Evolutionary conservation across 2,888 invertebrate genomes (phyloP).

Genomic region (Eudemis profundana): DNA sequence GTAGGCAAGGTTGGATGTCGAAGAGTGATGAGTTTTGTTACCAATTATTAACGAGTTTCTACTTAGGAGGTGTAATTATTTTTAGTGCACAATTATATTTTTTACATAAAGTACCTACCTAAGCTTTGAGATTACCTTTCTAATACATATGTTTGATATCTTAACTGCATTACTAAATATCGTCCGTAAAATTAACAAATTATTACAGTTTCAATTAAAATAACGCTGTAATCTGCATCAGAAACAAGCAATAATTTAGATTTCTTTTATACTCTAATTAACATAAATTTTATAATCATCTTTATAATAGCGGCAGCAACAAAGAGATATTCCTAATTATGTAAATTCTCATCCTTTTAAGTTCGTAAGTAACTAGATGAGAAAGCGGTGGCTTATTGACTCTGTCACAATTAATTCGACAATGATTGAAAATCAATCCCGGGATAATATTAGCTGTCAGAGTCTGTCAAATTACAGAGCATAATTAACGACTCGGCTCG

Average conservation of each 20-base stretch:
- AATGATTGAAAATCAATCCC: slow-evolving; percentile 84
- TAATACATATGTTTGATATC: too few species aligned
- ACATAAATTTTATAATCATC: slow-evolving; percentile 44
- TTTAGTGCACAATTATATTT: too few species aligned
- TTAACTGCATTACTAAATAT: too few species aligned
- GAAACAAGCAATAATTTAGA: neutral
- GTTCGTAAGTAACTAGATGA: slow-evolving; percentile 56
- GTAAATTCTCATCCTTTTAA: slow-evolving; percentile 49
- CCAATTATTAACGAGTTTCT: slow-evolving; percentile 32
- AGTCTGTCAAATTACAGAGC: slow-evolving; percentile 78
- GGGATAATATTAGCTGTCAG: slow-evolving; percentile 81
- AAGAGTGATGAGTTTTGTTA: slow-evolving; percentile 53
- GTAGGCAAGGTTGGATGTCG: slow-evolving; percentile 67
- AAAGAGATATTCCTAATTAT: slow-evolving; percentile 39
- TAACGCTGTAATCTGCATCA: too few species aligned
- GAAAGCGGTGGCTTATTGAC: slow-evolving; percentile 82
- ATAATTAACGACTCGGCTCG: slow-evolving; percentile 74
- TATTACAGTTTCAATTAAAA: too few species aligned
- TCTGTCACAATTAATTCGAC: slow-evolving; percentile 84
- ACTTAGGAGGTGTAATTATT: neutral
- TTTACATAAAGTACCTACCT: too few species aligned
- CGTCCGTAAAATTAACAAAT: too few species aligned
- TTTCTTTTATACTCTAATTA: slow-evolving; percentile 9
- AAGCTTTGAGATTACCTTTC: too few species aligned
- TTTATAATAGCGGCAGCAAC: slow-evolving; percentile 26